Base-by-base conservation (phyloP, 1,140 invertebrate genomes). In the Phthorimaea operculella region DNA sequence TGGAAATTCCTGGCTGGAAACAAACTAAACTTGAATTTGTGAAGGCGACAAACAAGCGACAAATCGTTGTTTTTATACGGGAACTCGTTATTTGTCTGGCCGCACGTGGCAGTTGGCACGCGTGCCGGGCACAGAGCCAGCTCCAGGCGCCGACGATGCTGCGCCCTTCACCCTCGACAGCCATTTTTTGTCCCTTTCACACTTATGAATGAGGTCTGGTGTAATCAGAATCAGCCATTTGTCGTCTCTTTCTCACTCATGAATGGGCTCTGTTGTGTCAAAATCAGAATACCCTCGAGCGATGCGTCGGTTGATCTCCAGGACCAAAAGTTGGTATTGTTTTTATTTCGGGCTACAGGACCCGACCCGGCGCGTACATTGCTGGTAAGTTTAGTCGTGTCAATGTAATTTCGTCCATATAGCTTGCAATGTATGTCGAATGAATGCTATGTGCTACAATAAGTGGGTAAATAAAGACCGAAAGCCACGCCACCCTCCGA, bases 221-320 rank as follows among this genome's bases (percentile, higher is more conserved):
- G 44, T 47, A 3, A n/a, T 47, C 44, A 47, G 14, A 47, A 47
- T 47, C 21, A 28, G 21, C 6, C 2, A 28, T 28, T 28, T 28
- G 2, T 2, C 39, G 14, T 42, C 39, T 42, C 39, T 42, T 4
- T 42, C 39, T n/a, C 39, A n/a, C 39, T 14, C 14, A 17, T 47
- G 44, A 47, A 47, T 47, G 44, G 15, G 15, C 1, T 47, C 15
- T 47, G 44, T 14, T 17, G 44, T 47, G 12, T 42, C 39, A 42
- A 9, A n/a, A 9, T 47, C 44, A 47, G 14, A 47, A 47, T 47
- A 47, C 44, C 44, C 44, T 47, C 44, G 44, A 17, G 44, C 36
- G 33, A 51, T n/a, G 18, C 33, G 39, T 44, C 39, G 50, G 47
- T 33, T 33, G 50, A 42, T 56, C 34, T 12, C 0, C 21, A 28